A percentile compares a stretch with the other conserved stretches of the same genome.
phyloP scores from a whole-genome alignment of 1,140 invertebrate species.

The Eueides isabella region DNA sequence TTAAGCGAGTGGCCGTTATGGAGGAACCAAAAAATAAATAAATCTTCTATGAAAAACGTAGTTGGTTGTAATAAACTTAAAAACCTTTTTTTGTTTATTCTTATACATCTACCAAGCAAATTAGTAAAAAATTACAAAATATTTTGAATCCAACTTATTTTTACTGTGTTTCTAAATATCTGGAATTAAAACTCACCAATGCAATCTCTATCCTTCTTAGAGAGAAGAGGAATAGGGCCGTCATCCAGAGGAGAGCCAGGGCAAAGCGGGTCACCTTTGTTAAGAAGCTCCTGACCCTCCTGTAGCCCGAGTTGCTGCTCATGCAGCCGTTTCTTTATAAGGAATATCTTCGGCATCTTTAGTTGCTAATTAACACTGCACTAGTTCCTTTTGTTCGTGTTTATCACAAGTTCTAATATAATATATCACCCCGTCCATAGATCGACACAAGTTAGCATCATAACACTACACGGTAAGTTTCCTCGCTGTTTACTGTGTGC shows the following conservation, averaged over 20 bases:
- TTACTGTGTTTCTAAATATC: not conserved
- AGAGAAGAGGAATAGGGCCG: slow-evolving; percentile 84
- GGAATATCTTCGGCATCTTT: slow-evolving; percentile 94
- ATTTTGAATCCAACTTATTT: not conserved
- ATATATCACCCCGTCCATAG: slow-evolving; percentile 59
- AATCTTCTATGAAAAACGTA: slow-evolving; percentile 17
- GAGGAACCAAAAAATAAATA: slow-evolving; percentile 64
- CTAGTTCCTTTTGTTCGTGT: slow-evolving; percentile 66
- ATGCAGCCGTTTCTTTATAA: slow-evolving; percentile 93
- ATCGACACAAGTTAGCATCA: slow-evolving; percentile 69
- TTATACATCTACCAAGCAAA: not conserved
- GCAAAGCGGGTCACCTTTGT: slow-evolving; percentile 80
- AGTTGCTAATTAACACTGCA: slow-evolving; percentile 64
- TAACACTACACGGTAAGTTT: slow-evolving; percentile 77
- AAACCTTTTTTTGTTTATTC: not conserved
- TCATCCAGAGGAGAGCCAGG: slow-evolving; percentile 79
- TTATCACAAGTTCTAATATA: slow-evolving; percentile 63
- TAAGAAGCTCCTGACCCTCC: slow-evolving; percentile 88
- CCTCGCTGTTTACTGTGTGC: slow-evolving; percentile 69
- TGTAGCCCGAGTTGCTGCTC: slow-evolving; percentile 92
- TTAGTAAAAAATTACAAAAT: no score
- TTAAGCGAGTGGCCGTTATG: slow-evolving; percentile 64
- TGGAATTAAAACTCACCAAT: slow-evolving; percentile 55
- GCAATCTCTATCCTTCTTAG: slow-evolving; percentile 82
- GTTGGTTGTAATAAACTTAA: not conserved